These are phyloP conservation scores for Drosophila obscura DNA, from an alignment of 1,140 invertebrate species.

Conservation along the genomic window DNA sequence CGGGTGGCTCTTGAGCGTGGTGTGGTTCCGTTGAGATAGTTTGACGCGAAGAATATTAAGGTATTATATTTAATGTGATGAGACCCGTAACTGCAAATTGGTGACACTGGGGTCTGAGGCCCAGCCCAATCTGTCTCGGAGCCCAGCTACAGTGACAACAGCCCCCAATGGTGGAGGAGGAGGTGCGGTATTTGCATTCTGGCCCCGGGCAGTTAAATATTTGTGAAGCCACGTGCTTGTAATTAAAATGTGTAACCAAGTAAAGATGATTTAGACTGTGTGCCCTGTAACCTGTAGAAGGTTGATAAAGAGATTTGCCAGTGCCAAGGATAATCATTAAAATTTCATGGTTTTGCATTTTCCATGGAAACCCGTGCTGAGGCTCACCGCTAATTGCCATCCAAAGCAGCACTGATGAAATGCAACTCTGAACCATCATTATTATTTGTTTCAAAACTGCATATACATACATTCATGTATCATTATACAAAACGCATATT, in stretches of 20 bases:
- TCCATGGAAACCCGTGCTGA: not conserved
- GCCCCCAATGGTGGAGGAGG: not conserved
- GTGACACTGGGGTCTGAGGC: slow-evolving; percentile 16
- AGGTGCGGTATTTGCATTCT: slow-evolving; percentile 61
- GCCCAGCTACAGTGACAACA: slow-evolving; percentile 37
- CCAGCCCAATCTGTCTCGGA: not conserved
- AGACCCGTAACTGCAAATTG: slow-evolving; percentile 73
- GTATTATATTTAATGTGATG: slow-evolving; percentile 76
- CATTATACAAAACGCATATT: too few species aligned
- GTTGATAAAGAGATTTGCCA: slow-evolving; percentile 73
- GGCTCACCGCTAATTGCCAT: slow-evolving; percentile 15
- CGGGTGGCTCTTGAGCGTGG: slow-evolving; percentile 29
- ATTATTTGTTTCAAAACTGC: too few species aligned
- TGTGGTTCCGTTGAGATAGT: slow-evolving; percentile 32
- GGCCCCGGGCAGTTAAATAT: slow-evolving; percentile 50
- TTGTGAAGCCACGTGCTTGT: slow-evolving; percentile 62
- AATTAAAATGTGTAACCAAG: slow-evolving; percentile 57
- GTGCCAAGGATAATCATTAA: slow-evolving; percentile 39
- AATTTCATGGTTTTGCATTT: slow-evolving; percentile 21
- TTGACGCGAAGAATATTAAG: slow-evolving; percentile 49
- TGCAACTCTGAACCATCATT: too few species aligned
- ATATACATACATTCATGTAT: too few species aligned
- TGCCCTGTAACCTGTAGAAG: slow-evolving; percentile 11
- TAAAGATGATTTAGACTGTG: slow-evolving; percentile 37
- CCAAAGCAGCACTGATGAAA: not conserved